Evolutionary conservation across 2,888 invertebrate species (phyloP), one percentile per base, ranked within the genome.

Genomic region (Sylvicola fuscatus): DNA sequence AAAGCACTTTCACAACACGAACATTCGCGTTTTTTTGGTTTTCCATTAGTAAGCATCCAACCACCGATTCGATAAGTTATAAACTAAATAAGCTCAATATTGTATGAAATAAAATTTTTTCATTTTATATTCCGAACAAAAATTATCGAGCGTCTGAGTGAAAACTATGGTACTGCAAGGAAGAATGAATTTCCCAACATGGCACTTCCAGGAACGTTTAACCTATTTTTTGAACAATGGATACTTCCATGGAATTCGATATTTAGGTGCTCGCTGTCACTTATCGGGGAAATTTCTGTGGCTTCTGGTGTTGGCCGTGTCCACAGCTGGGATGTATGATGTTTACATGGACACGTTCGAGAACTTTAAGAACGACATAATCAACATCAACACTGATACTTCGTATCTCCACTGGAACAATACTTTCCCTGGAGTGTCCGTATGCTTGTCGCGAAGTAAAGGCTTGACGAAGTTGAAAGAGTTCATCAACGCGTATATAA

Each of bases 391-490:
- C 8, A 17, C 40, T 11, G 41, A 41, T 32, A 37, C 40, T 26
- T 26, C 40, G 8, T 40, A 37, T 28, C 31, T 41, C 11, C 33
- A 36, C 27, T 41, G 41, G 41, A 28, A 34, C 10, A 34, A 31
- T 31, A 40, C 40, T 11, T 41, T 38, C 37, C 41, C 41, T 12
- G 38, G 38, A 4, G 30, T 41, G n/a, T 39, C 39, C n/a, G 27
- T 41, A 3, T 41, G 41, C 13, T 27, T 40, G 21, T 21, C 21
- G 8, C 21, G 21, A 4, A 21, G 21, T 15, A 2, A 7, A 5
- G 34, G 33, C 8, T 8, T 21, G 4, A 21, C 21, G 4, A 21
- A 21, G 21, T 21, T 21, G 8, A 21, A 21, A 8, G 21, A 21
- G 4, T 21, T 21, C 21, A 21, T 21, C 21, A 21, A 21, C 8